phyloP scores from a whole-genome alignment of 2,113 vertebrate genomes.

The Corythornis vintsioides region DNA sequence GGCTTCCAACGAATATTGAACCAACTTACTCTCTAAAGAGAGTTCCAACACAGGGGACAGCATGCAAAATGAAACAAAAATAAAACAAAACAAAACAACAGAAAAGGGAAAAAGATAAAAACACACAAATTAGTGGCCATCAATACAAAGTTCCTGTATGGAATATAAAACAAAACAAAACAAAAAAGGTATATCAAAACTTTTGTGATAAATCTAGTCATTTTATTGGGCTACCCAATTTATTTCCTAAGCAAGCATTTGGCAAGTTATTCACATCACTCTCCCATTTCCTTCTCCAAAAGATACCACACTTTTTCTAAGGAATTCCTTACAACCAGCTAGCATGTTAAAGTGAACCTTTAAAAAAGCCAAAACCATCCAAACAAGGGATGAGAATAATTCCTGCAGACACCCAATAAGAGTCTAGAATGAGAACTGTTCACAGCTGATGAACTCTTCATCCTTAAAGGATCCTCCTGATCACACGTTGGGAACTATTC shows the following conservation, averaged over 20 bases:
- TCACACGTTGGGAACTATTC: not conserved
- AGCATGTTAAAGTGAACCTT: not conserved
- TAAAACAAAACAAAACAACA: constrained; percentile 65
- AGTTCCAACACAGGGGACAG: constrained; percentile 90
- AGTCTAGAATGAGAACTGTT: not conserved
- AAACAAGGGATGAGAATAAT: not conserved
- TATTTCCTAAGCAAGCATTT: constrained; percentile 29
- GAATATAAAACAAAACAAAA: constrained; percentile 70
- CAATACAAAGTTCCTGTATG: constrained; percentile 78
- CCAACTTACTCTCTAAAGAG: constrained; percentile 99
- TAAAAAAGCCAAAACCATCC: not conserved
- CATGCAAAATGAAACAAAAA: constrained; percentile 82
- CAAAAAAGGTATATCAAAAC: constrained; percentile 68
- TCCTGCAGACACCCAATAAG: not conserved
- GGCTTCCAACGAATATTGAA: constrained; percentile 80
- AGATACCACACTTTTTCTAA: not conserved
- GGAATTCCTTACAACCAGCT: not conserved
- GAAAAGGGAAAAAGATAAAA: constrained; percentile 79
- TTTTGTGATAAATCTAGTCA: constrained; percentile 56
- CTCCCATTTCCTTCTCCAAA: constrained; percentile 1
- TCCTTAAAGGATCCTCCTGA: not conserved
- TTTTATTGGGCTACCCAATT: constrained; percentile 44
- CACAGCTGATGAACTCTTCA: not conserved
- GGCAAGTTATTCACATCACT: not conserved
- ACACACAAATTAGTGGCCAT: constrained; percentile 87